Evolutionary conservation across 2,888 invertebrate genomes (phyloP).

Genomic region (Drosophila hamatofila): DNA sequence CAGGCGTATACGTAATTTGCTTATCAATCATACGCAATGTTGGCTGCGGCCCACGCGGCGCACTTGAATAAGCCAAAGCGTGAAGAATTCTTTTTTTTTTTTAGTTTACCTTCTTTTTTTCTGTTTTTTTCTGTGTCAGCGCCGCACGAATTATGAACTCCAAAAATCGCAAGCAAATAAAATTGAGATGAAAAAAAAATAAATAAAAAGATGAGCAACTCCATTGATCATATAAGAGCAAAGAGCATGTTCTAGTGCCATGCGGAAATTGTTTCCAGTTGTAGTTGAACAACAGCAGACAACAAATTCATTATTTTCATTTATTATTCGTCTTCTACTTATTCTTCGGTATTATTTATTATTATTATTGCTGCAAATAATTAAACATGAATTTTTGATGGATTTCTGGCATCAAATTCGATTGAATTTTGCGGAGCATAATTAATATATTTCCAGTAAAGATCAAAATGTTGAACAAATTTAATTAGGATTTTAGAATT

Average conservation of each 20-base stretch:
- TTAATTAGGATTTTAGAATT: neutral
- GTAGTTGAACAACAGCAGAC: conserved; percentile 42
- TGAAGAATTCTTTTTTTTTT: conserved; percentile 34
- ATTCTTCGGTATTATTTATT: conserved; percentile 60
- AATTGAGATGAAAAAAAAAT: conserved; percentile 7
- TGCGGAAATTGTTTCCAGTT: conserved; percentile 67
- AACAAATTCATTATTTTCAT: conserved; percentile 48
- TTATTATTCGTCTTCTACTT: neutral
- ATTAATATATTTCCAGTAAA: neutral
- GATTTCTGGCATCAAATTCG: neutral
- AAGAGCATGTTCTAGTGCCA: conserved; percentile 53
- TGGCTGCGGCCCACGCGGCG: conserved; percentile 48
- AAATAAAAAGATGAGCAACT: conserved; percentile 38
- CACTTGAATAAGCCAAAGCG: conserved; percentile 40
- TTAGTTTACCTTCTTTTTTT: neutral
- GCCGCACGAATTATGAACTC: conserved; percentile 70
- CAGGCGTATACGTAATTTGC: conserved; percentile 49
- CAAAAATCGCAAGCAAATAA: conserved; percentile 51
- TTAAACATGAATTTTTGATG: conserved; percentile 61
- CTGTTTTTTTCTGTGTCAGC: conserved; percentile 62
- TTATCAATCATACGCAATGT: conserved; percentile 78
- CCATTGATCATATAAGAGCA: conserved; percentile 21
- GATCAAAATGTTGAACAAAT: neutral
- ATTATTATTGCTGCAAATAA: conserved; percentile 64
- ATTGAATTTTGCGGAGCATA: conserved; percentile 37